Conservation (phyloP, 1,140 invertebrate species). For the Ephestia elutella region DNA sequence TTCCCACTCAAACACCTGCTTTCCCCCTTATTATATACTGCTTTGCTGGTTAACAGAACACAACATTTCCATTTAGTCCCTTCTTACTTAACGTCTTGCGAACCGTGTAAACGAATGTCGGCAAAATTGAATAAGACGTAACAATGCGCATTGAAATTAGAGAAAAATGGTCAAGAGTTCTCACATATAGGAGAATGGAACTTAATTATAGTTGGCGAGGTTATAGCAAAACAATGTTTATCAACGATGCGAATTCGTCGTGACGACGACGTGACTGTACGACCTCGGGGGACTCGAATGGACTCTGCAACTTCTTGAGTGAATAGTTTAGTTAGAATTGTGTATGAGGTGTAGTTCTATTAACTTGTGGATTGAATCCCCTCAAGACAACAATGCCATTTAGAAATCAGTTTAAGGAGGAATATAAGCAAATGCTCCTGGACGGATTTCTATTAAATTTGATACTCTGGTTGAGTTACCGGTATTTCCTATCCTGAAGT, state of each 20-base stretch:
- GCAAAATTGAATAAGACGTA: not conserved
- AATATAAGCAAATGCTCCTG: too few species aligned
- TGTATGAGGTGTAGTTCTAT: not conserved
- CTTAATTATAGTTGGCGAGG: not conserved
- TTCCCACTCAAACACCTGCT: conserved; percentile 5
- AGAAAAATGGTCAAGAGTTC: conserved; percentile 11
- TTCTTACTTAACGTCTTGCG: conserved; percentile 4
- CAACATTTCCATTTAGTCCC: conserved; percentile 10
- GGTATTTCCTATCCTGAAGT: too few species aligned
- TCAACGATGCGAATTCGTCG: conserved; percentile 46
- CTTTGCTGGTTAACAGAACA: not conserved
- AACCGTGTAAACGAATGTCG: not conserved
- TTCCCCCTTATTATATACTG: conserved; percentile 4
- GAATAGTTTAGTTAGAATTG: not conserved
- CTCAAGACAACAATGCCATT: too few species aligned
- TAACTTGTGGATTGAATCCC: not conserved
- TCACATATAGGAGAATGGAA: conserved; percentile 7
- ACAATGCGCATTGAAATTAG: not conserved
- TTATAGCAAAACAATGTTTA: conserved; percentile 5
- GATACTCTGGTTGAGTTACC: too few species aligned
- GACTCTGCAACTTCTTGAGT: conserved; percentile 1
- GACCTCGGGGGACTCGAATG: conserved; percentile 13
- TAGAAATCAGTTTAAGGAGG: too few species aligned
- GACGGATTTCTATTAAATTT: too few species aligned
- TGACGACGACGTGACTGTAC: conserved; percentile 27